Conservation (phyloP, 2,888 invertebrate species). For the Bembecia ichneumoniformis region DNA sequence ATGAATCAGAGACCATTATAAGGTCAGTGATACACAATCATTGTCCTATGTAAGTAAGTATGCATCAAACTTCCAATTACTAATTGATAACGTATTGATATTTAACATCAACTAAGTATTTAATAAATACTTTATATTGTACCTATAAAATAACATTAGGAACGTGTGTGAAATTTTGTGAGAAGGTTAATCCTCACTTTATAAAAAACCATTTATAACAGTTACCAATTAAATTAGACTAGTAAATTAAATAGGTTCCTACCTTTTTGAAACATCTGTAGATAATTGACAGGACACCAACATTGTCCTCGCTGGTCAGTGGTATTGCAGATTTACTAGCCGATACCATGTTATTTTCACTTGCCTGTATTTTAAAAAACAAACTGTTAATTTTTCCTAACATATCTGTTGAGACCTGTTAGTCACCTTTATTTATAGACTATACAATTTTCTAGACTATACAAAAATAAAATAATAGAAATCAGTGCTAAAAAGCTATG, state of each 20-base stretch:
- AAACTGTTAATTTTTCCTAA: background rate
- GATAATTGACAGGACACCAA: slow-evolving; percentile 71
- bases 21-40: slow-evolving; percentile 9
- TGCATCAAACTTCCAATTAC: too few relatives aligned
- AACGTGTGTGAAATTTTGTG: too few relatives aligned
- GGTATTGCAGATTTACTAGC: slow-evolving; percentile 56
- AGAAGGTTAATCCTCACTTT: too few relatives aligned
- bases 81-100: too few relatives aligned
- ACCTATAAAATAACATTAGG: too few relatives aligned
- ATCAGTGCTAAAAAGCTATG: background rate
- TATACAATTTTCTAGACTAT: background rate
- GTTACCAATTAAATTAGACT: too few relatives aligned
- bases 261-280: slow-evolving; percentile 78
- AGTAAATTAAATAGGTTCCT: slow-evolving; percentile 17
- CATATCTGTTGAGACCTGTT: background rate
- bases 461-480: background rate
- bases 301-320: slow-evolving; percentile 55
- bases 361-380: slow-evolving; percentile 25
- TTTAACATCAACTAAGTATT: too few relatives aligned
- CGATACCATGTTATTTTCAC: slow-evolving; percentile 48
- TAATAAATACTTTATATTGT: too few relatives aligned
- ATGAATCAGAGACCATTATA: slow-evolving; percentile 4
- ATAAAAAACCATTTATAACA: too few relatives aligned
- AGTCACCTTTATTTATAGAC: slow-evolving; percentile 51
- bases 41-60: too few relatives aligned